These are phyloP conservation scores for Onthophagus sagittarius DNA, from an alignment of 2,888 invertebrate genomes.

Conservation along the genomic window DNA sequence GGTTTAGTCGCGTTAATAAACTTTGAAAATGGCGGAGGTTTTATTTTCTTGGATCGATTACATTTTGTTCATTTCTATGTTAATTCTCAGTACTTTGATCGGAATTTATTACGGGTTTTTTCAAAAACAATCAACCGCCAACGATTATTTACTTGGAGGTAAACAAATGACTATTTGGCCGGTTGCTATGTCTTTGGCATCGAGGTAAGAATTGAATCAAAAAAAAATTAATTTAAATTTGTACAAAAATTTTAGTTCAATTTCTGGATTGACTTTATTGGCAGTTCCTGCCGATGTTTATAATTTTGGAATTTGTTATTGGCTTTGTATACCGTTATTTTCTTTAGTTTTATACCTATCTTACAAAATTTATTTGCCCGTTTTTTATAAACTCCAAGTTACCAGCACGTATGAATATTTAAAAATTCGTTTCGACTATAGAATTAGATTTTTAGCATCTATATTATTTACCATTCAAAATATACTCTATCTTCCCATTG, in stretches of 20 bases:
- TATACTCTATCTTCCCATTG: slow-evolving; percentile 59
- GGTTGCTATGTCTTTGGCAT: slow-evolving; percentile 69
- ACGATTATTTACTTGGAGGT: slow-evolving; percentile 69
- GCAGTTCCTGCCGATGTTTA: slow-evolving; percentile 75
- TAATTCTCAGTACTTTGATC: slow-evolving; percentile 53
- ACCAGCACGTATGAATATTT: slow-evolving; percentile 68
- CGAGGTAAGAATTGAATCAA: slow-evolving; percentile 53
- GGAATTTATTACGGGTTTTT: slow-evolving; percentile 60
- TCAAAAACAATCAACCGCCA: slow-evolving; percentile 57
- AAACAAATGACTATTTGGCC: slow-evolving; percentile 70
- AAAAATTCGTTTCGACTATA: slow-evolving; percentile 60
- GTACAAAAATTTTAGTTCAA: slow-evolving; percentile 53
- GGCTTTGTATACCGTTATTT: slow-evolving; percentile 48
- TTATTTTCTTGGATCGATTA: slow-evolving; percentile 56
- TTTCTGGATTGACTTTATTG: slow-evolving; percentile 70
- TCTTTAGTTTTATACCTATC: slow-evolving; percentile 38
- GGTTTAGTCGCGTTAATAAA: no score
- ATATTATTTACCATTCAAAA: slow-evolving; percentile 58
- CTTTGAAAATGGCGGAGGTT: background rate
- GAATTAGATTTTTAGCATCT: slow-evolving; percentile 58
- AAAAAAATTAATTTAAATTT: background rate
- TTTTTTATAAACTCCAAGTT: slow-evolving; percentile 67
- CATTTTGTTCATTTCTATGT: slow-evolving; percentile 51
- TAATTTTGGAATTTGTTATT: slow-evolving; percentile 64
- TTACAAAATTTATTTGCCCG: slow-evolving; percentile 44